Base-by-base conservation (phyloP, 2,797 vertebrate species). In the Aeoliscus strigatus region DNA sequence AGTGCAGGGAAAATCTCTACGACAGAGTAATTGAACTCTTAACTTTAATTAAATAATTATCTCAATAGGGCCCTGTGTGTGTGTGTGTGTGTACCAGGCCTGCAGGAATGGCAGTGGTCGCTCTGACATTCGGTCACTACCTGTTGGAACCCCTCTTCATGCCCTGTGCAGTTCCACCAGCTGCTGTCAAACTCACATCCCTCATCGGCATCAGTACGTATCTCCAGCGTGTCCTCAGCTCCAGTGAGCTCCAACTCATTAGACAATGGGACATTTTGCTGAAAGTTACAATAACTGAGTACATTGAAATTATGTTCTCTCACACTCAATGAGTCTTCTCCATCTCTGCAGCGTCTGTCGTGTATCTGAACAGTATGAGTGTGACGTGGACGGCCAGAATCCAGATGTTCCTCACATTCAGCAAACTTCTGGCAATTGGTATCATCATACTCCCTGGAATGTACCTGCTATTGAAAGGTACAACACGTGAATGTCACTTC, bases 111-210 rank as follows among this genome's bases (percentile, higher is more conserved):
- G 89, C 90, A 1, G 90, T 91, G 24, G 81, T 92, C 24, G 74
- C 89, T 9, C 51, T 94, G 70, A 90, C 92, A 0, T 94, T 94
- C n/a, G 92, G 90, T 1, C 87, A 88, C 15, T 94, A 94, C 21
- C 78, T 91, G 39, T 80, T 93, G 74, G 91, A 93, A 45, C 88
- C 91, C 0, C 90, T 93, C 50, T 94, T 88, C 6, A 38, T 82
- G 7, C 91, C 92, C 0, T 94, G 92, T 7, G 46, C 49, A 2
- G 83, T 90, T 17, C 91, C 92, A 1, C 27, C 40, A 3, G 53
- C 27, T 8, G 79, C 91, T 0, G 76, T 93, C 66, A 90, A 88
- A 71, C 42, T 94, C 0, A 80, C 91, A 31, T 82, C 88, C 69
- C 66, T 91, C 58, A 72, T 92, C 16, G 92, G 81, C 53, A 55